Base-by-base conservation (phyloP, 2,888 invertebrate genomes). In the Hypselothyrea guttata region DNA sequence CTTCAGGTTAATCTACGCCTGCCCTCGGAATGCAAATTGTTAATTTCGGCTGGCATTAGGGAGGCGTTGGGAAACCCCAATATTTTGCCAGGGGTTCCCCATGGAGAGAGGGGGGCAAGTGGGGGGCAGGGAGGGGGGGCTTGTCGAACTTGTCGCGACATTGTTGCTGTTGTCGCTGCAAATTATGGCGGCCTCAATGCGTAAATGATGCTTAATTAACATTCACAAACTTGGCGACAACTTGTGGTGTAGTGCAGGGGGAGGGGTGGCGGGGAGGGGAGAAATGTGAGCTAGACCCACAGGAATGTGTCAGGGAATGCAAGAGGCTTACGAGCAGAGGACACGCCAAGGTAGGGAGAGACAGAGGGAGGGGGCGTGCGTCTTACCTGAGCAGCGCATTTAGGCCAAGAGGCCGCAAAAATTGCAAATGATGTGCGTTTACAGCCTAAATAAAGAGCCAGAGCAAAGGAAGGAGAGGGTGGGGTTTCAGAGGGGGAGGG, bases 171-270 rank as follows among this genome's bases (percentile, higher is more conserved):
- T 71, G 71, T 78, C 77, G 40, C 62, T 69, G 78, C 71, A 75
- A 78, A 78, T 78, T 78, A 78, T 78, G 83, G 81, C 73, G 73
- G 81, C 84, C 77, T 65, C 76, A 83, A 77, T 83, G 77, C 77
- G 77, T 83, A 77, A 83, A 77, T 77, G 79, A 77, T 83, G 84
- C 84, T 78, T 78, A 78, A 78, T 78, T 78, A 78, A 78, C 77
- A 78, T 78, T 78, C 77, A 75, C 75, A 59, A 68, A 61, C 61
- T 57, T 69, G 35, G 55, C 60, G 49, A 60, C 56, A 69, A 57
- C 27, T 34, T 37, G 42, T 15, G 34, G 9, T 11, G 13, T 7
- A 28, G 12, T 5, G 30, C 30, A 13, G 13, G 5, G 1, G 11
- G 11, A 13, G 11, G 9, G 30, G 8, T 18, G 27, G 8, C 27